Evolutionary conservation across 23 tunicate genomes (phyloP).

Genomic region (Pegea sp.): DNA sequence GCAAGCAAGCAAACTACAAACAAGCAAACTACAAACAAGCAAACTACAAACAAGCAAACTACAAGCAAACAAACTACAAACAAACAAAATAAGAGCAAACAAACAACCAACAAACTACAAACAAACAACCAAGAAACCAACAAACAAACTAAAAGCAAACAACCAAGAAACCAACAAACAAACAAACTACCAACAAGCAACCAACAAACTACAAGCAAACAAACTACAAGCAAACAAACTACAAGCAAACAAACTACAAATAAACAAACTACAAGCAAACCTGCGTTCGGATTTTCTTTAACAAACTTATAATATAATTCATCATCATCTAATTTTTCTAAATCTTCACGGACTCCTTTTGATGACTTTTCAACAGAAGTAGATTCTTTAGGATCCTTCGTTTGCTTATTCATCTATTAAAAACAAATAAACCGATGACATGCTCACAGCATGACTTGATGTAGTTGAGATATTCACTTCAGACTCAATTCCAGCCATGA

Average conservation of each 20-base stretch:
- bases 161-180: neutral
- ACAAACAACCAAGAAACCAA: neutral
- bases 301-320: conserved; percentile 72
- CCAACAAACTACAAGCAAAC: neutral
- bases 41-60: neutral
- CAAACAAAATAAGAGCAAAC: neutral
- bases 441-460: neutral
- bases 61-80: neutral
- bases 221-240: neutral
- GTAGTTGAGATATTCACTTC: conserved; percentile 15
- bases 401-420: conserved; percentile 4
- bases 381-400: neutral
- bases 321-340: conserved; percentile 63
- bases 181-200: neutral
- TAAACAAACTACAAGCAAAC: conserved; percentile 6
- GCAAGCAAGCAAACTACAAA: neutral
- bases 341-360: conserved; percentile 58
- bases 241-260: neutral
- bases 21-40: neutral
- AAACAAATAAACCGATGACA: neutral
- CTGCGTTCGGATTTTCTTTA: conserved; percentile 88
- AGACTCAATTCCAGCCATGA: conserved; percentile 79
- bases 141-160: too few species aligned
- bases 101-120: neutral
- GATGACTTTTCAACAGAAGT: conserved; percentile 4